Evolutionary conservation across 2,797 vertebrate genomes (phyloP).

Genomic region (Brotogeris chrysoptera): DNA sequence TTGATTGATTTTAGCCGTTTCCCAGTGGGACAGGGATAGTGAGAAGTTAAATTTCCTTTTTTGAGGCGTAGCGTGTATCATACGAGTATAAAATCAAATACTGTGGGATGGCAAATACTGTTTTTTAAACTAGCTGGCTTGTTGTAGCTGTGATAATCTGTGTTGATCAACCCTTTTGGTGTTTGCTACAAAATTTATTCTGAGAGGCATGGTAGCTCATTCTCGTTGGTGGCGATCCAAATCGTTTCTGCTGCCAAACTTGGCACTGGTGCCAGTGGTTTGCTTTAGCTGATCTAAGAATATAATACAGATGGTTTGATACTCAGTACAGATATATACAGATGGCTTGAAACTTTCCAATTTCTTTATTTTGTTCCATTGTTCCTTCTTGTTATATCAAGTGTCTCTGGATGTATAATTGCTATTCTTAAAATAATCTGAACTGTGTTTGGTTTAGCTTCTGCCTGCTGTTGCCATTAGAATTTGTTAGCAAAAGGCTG

Average conservation of each 20-base stretch:
- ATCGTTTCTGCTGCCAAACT: conserved; percentile 60
- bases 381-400: conserved; percentile 17
- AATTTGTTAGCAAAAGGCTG: neutral
- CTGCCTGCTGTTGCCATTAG: neutral
- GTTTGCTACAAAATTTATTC: conserved; percentile 68
- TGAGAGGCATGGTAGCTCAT: conserved; percentile 64
- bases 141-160: conserved; percentile 69
- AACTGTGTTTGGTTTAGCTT: neutral
- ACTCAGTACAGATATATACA: conserved; percentile 40
- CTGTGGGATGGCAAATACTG: conserved; percentile 57
- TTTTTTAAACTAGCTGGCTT: conserved; percentile 57
- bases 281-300: conserved; percentile 69
- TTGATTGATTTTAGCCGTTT: neutral
- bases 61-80: neutral
- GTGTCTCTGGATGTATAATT: neutral
- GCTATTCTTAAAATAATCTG: neutral
- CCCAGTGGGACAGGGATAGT: neutral
- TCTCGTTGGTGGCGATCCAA: conserved; percentile 49
- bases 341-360: conserved; percentile 42
- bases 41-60: neutral
- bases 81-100: conserved; percentile 1
- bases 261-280: conserved; percentile 69
- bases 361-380: conserved; percentile 39
- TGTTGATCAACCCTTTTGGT: conserved; percentile 72
- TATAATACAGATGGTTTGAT: conserved; percentile 69